Conservation (phyloP, 2,888 invertebrate species). For the Polymixis flavicincta region DNA sequence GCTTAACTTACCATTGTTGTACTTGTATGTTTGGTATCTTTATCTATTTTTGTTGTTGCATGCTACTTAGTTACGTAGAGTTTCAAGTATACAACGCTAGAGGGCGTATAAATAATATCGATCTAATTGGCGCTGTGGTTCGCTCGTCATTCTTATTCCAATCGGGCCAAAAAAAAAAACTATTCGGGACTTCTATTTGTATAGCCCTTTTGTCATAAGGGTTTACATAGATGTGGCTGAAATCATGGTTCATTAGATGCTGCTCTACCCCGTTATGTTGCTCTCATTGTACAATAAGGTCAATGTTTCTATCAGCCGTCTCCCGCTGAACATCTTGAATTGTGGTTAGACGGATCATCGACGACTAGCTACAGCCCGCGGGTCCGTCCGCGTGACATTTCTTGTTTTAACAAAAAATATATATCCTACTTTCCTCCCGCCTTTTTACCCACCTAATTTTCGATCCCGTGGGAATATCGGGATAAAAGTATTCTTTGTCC, state of each 20-base stretch:
- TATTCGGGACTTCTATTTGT: neutral
- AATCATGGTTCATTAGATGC: neutral
- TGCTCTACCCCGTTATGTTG: neutral
- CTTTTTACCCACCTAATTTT: neutral
- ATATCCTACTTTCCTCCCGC: neutral
- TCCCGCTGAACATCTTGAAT: neutral
- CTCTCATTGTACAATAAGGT: neutral
- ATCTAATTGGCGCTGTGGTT: neutral
- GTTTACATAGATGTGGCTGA: too few relatives aligned
- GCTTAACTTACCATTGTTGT: neutral
- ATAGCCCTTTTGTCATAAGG: neutral
- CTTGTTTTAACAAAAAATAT: too few relatives aligned
- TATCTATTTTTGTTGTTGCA: neutral
- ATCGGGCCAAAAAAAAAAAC: too few relatives aligned
- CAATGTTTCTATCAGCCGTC: neutral
- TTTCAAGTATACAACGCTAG: slow-evolving; percentile 20
- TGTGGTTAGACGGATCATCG: too few relatives aligned
- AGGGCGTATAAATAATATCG: slow-evolving; percentile 18
- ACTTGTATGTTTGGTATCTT: neutral
- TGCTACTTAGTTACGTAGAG: neutral
- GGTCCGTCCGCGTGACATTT: too few relatives aligned
- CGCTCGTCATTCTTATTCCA: too few relatives aligned
- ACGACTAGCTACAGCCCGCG: too few relatives aligned
- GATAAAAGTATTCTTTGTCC: neutral
- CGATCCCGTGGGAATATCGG: neutral